Evolutionary conservation across 64 coral and sea anemone species (phyloP), one percentile per base, ranked within the genome.

Genomic region (Orbicella faveolata): DNA sequence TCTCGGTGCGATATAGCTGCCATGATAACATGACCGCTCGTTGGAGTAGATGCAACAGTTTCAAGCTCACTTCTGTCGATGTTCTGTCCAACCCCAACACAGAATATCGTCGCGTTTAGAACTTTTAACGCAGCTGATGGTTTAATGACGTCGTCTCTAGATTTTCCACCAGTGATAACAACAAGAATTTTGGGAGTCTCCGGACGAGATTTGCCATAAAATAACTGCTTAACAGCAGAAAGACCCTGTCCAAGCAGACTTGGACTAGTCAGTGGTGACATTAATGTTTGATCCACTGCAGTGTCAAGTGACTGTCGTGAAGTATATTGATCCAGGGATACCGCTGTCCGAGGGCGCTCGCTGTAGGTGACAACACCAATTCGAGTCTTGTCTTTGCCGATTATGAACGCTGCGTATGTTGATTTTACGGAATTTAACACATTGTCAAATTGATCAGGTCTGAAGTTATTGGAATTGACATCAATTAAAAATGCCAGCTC

Each of bases 401-500:
- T 82, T 13, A 93, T 54, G 57, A 96, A 96, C 8, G 90, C 13
- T 12, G 67, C 85, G 80, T 90, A 96, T 0, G 75, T 78, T 67
- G 85, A 74, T 81, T 96, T 93, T 17, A 96, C n/a, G 1, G 82
- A 92, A 33, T 77, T 92, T 23, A 96, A 83, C 1, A 96, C 74
- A 53, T 93, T 96, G 17, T 52, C 73, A 54, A 96, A 92, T 1
- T 91, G 73, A 80, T 44, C 37, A 17, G 74, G 13, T 62, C 68
- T 89, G 52, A 93, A 79, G 34, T 76, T 63, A 21, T 83, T 81
- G 14, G 79, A 80, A 33, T 65, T 96, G 52, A 90, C 75, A 52
- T 96, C 94, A 20, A 96, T 20, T 19, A 90, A 21, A 86, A 96
- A 96, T 23, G 9, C 90, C 6, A 96, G 90, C 6, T 96, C 94